Base-by-base conservation (phyloP, 2,888 invertebrate genomes). In the Holacanthella duospinosa region DNA sequence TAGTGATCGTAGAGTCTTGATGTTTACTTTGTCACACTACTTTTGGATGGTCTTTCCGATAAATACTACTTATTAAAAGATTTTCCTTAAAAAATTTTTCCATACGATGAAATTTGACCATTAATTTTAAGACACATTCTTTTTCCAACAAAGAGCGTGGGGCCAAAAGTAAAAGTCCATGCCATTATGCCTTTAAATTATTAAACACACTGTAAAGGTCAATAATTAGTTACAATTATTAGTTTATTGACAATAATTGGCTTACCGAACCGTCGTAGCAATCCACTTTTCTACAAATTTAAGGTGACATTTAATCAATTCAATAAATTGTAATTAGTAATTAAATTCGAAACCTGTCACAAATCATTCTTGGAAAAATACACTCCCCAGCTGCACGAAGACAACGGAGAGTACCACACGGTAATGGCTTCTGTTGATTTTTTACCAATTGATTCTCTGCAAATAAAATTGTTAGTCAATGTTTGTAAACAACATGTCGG, bases 321-420 rank as follows among this genome's bases (percentile, higher is more conserved):
- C n/a, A n/a, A n/a, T n/a, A n/a, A n/a, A n/a, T n/a, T n/a, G n/a
- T n/a, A n/a, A n/a, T n/a, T n/a, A n/a, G n/a, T n/a, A 91, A 77
- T 74, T 91, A 92, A 74, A 91, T 86, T 0, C 88, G 83, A 48
- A 82, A 79, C 73, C 82, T 83, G 75, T 92, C 85, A 77, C 91
- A 92, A 60, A 82, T 82, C 68, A 82, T 78, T 67, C 80, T 81
- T 29, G 78, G 79, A 0, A 86, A 80, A 25, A 91, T 78, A 75
- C 91, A 92, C 75, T 82, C 84, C 9, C 80, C 79, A 43, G 84
- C 71, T 12, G 66, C 16, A 29, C 66, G 63, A 29, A 44, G 59
- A 43, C 70, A 70, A 25, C 48, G 56, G 6, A 56, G 2, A 27
- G 12, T 29, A 44, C 58, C 21, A 62, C 48, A 28, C 43, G 21